Conservation (phyloP, 1,140 invertebrate species). For the Zaprionus kolodkinae region DNA sequence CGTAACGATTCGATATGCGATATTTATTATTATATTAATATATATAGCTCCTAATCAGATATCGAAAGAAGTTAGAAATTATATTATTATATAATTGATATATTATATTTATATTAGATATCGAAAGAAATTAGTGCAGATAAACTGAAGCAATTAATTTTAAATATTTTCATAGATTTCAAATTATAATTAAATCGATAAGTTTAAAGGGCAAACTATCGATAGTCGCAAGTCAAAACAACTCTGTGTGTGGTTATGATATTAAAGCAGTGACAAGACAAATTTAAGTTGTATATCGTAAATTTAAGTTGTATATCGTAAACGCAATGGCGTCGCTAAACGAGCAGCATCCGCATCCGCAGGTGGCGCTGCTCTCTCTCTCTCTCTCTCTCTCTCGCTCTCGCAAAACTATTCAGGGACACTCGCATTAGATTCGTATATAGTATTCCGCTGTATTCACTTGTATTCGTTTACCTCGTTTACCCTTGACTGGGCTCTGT, state of each 20-base stretch:
- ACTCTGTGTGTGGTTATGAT: no score
- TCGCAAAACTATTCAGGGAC: conserved; percentile 33
- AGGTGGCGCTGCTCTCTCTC: conserved; percentile 2
- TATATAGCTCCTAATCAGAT: no score
- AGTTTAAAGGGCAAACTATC: not conserved
- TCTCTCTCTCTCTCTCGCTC: not conserved
- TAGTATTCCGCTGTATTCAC: conserved; percentile 9
- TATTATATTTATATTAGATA: no score
- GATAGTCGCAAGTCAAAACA: not conserved
- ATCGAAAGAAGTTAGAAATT: not conserved
- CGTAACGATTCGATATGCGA: no score
- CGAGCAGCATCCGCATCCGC: conserved; percentile 29
- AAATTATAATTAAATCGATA: not conserved
- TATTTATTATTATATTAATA: no score
- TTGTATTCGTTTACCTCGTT: not conserved
- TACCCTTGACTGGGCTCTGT: conserved; percentile 33
- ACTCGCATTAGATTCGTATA: conserved; percentile 16
- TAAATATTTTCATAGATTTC: not conserved
- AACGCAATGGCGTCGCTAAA: conserved; percentile 20
- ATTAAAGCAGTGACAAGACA: no score
- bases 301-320: conserved; percentile 15
- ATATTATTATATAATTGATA: no score
- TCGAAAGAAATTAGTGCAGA: not conserved
- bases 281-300: conserved; percentile 10
- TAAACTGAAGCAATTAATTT: not conserved